These are phyloP conservation scores for Latrodectus geometricus DNA, from an alignment of 1,140 invertebrate genomes.

Conservation along the genomic window DNA sequence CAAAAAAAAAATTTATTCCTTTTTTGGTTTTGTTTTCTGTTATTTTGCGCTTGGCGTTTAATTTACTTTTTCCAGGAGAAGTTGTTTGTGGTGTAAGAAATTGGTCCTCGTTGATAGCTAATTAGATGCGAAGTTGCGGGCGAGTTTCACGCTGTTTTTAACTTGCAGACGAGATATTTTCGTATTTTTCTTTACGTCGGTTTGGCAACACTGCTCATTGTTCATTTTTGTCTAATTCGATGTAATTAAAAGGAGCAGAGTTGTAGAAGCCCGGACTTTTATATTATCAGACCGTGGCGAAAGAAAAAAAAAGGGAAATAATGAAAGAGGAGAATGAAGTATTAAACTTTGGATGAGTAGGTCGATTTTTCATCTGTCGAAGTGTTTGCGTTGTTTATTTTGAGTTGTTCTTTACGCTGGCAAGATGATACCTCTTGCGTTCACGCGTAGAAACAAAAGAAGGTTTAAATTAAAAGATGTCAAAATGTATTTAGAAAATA, in stretches of 20 bases:
- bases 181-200: neutral
- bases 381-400: no score
- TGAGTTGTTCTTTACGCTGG: no score
- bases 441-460: no score
- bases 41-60: conserved; percentile 25
- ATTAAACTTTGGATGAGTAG: no score
- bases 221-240: neutral
- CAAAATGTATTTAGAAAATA: no score
- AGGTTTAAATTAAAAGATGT: no score
- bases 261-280: neutral
- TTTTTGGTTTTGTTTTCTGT: conserved; percentile 10
- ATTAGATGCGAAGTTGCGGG: conserved; percentile 53
- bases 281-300: no score
- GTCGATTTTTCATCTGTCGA: no score
- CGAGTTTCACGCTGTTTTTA: conserved; percentile 48
- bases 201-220: neutral
- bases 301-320: no score
- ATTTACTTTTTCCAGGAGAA: conserved; percentile 20
- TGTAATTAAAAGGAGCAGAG: neutral
- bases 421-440: no score
- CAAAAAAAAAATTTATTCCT: neutral
- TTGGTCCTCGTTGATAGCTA: conserved; percentile 51
- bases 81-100: conserved; percentile 37
- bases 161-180: neutral
- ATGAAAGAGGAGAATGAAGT: no score